Base-by-base conservation (phyloP, 2,797 vertebrate genomes). In the Hapalemur alaotrensis region DNA sequence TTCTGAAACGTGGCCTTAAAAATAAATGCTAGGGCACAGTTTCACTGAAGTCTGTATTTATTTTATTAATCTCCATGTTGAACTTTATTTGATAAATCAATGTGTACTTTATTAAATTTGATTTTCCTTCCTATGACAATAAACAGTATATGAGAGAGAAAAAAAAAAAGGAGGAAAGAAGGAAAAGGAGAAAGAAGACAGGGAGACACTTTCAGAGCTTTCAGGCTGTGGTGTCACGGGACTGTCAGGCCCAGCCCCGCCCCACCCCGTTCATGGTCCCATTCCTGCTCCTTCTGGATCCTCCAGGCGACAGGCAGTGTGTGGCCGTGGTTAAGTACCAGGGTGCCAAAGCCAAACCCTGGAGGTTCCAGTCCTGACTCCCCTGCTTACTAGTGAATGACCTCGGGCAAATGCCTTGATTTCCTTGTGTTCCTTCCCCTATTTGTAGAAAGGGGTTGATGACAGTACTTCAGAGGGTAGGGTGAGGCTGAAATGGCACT, bases 71-170 rank as follows among this genome's bases (percentile, higher is more conserved):
- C 15, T 78, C 61, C 50, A 52, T 41, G 50, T n/a, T 69, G 18
- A 35, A 63, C 43, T 90, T 93, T 79, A n/a, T 70, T 86, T 92
- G 72, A 92, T 84, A 93, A 95, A 85, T 79, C 57, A 46, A 52
- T 82, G 50, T 86, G 22, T 41, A 41, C 23, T 79, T 93, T 78
- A 89, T 67, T 88, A 78, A 79, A 91, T 92, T 92, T 91, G 43
- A 70, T 41, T 92, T 91, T 91, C 75, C 22, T 92, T 95, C 17
- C 63, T 59, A 18, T 79, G 84, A 78, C 59, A 95, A 69, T 73
- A 93, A 96, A 75, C 73, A 63, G 65, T 61, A 25, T 46, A 28
- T 85, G 61, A 91, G 46, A 0, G 2, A 57, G 30, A 69, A 41
- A 23, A 17, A 65, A 18, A 17, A 43, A 69, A 18, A 4, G 5